These are phyloP conservation scores for Andrena marginata DNA, from an alignment of 2,888 invertebrate genomes.

Conservation along the genomic window DNA sequence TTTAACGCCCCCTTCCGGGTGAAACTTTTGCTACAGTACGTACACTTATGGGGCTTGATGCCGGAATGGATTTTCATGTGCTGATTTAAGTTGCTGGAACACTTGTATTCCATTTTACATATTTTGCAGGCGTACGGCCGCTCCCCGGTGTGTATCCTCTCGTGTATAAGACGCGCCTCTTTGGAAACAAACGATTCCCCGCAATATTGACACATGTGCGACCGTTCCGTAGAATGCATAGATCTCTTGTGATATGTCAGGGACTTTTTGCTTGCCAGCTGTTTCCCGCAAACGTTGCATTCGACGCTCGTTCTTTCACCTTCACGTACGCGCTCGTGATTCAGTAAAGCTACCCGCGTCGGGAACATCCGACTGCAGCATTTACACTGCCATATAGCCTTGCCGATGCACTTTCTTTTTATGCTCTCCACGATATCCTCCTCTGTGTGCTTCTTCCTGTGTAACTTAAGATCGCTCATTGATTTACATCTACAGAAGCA, in stretches of 20 bases:
- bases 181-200: constrained; percentile 83
- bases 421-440: constrained; percentile 76
- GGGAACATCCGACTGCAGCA: constrained; percentile 75
- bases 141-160: constrained; percentile 83
- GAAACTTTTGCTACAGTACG: constrained; percentile 77
- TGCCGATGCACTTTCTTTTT: constrained; percentile 66
- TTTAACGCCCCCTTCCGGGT: constrained; percentile 77
- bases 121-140: constrained; percentile 79
- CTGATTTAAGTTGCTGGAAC: constrained; percentile 80
- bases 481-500: constrained; percentile 76
- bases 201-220: constrained; percentile 85
- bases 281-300: constrained; percentile 78
- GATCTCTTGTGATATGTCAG: constrained; percentile 84
- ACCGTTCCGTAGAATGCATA: constrained; percentile 84
- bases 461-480: constrained; percentile 79
- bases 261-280: constrained; percentile 77
- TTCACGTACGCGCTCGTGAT: constrained; percentile 76
- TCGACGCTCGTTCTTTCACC: constrained; percentile 69
- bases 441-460: constrained; percentile 79
- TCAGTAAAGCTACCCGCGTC: constrained; percentile 73
- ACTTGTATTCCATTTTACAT: constrained; percentile 80
- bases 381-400: constrained; percentile 75
- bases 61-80: constrained; percentile 79
- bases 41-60: constrained; percentile 75
- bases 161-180: constrained; percentile 83